These are phyloP conservation scores for Adelges cooleyi DNA, from an alignment of 1,140 invertebrate genomes.

Conservation along the genomic window DNA sequence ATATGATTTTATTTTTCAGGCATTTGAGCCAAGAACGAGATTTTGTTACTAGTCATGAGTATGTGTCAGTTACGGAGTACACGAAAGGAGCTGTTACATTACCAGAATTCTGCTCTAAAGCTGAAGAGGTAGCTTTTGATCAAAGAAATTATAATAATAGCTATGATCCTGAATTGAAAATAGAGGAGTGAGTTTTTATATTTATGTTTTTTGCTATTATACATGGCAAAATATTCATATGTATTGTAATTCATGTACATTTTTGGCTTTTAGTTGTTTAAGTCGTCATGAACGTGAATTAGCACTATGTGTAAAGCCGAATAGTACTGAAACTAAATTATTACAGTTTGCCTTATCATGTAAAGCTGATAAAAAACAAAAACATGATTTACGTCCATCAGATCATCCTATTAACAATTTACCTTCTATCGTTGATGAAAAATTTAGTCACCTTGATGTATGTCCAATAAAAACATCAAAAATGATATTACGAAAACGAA, in stretches of 20 bases:
- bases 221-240: not conserved
- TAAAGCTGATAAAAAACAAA: not conserved
- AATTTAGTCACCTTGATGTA: constrained; percentile 11
- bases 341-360: constrained; percentile 30
- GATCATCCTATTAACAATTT: constrained; percentile 32
- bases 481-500: constrained; percentile 29
- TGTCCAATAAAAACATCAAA: constrained; percentile 28
- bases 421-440: constrained; percentile 19
- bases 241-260: not conserved
- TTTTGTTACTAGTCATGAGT: constrained; percentile 27
- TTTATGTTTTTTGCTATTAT: not conserved
- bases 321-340: constrained; percentile 31
- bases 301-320: constrained; percentile 30
- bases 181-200: not conserved
- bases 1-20: constrained; percentile 20
- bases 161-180: not conserved
- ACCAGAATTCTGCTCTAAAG: constrained; percentile 25
- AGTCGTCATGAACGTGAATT: constrained; percentile 30
- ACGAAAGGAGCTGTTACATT: constrained; percentile 20
- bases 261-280: constrained; percentile 17
- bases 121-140: not conserved
- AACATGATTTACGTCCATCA: not conserved
- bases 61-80: constrained; percentile 21
- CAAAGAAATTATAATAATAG: not conserved
- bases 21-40: constrained; percentile 28